A percentile compares a stretch with the other conserved stretches of the same genome.
Evolutionary conservation across 1,140 invertebrate genomes (phyloP).

Genomic region (Hormaphis cornu): DNA sequence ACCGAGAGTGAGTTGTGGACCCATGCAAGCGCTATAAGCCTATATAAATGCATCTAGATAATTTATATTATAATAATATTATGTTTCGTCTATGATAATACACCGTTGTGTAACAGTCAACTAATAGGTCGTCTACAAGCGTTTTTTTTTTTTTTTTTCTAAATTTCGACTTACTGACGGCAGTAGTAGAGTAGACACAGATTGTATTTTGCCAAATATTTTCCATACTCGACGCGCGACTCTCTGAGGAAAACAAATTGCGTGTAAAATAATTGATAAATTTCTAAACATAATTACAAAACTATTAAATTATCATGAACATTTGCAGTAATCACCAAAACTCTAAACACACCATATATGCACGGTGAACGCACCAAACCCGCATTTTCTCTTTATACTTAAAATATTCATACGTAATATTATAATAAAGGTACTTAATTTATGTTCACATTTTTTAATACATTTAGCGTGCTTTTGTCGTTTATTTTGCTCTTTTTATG

Average conservation of each 20-base stretch:
- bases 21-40: conserved; percentile 13
- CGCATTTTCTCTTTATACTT: too few relatives aligned
- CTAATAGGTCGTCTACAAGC: conserved; percentile 16
- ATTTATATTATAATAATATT: too few relatives aligned
- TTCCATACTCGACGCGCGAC: conserved; percentile 16
- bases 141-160: conserved; percentile 9
- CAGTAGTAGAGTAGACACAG: conserved; percentile 11
- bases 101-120: conserved; percentile 8
- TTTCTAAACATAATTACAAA: conserved; percentile 18
- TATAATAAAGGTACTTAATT: too few relatives aligned
- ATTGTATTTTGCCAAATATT: conserved; percentile 19
- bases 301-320: neutral
- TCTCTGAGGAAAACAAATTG: conserved; percentile 22
- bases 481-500: too few relatives aligned
- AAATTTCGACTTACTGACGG: conserved; percentile 17
- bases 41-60: conserved; percentile 7
- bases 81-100: too few relatives aligned
- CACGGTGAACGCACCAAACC: too few relatives aligned
- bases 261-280: conserved; percentile 16
- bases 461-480: too few relatives aligned
- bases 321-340: too few relatives aligned
- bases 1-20: neutral
- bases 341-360: too few relatives aligned
- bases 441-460: too few relatives aligned
- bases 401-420: too few relatives aligned